A percentile compares a stretch with the other conserved stretches of the same genome.
Conservation (phyloP, 2,797 vertebrate species). For the Danio choprae region DNA sequence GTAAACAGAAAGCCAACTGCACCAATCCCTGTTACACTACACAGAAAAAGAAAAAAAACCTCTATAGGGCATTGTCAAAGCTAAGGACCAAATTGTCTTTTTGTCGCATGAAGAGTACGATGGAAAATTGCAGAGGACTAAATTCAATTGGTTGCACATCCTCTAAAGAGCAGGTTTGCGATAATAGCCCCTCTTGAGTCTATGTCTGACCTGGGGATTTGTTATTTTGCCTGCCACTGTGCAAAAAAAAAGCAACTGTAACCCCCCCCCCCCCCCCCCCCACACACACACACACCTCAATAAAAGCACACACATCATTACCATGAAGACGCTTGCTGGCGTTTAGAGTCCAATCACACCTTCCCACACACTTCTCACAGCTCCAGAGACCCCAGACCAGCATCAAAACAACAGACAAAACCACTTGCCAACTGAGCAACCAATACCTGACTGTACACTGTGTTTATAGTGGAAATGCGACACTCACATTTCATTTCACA, state of each 20-base stretch:
- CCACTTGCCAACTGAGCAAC: constrained; percentile 16
- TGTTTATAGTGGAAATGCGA: constrained; percentile 24
- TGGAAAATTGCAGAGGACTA: constrained; percentile 49
- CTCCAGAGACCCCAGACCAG: constrained; percentile 35
- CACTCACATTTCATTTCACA: constrained; percentile 19
- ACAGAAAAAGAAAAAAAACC: neutral
- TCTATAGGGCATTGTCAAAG: constrained; percentile 45
- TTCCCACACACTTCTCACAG: constrained; percentile 7
- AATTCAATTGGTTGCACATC: constrained; percentile 58
- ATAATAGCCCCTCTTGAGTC: constrained; percentile 52
- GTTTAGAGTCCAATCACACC: constrained; percentile 42
- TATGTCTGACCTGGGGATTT: constrained; percentile 48
- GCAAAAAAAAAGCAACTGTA: constrained; percentile 1
- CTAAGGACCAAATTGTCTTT: constrained; percentile 38
- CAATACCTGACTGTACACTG: constrained; percentile 16
- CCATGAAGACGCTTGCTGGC: neutral
- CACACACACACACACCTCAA: no score
- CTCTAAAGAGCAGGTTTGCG: constrained; percentile 39
- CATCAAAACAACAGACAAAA: constrained; percentile 41
- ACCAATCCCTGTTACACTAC: constrained; percentile 41
- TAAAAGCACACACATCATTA: constrained; percentile 35
- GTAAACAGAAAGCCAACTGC: constrained; percentile 52
- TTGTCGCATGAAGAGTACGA: constrained; percentile 37
- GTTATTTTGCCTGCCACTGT: constrained; percentile 35
- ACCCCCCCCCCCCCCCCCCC: neutral